Evolutionary conservation across 2,888 invertebrate species (phyloP).

Genomic region (Eilema caniola): DNA sequence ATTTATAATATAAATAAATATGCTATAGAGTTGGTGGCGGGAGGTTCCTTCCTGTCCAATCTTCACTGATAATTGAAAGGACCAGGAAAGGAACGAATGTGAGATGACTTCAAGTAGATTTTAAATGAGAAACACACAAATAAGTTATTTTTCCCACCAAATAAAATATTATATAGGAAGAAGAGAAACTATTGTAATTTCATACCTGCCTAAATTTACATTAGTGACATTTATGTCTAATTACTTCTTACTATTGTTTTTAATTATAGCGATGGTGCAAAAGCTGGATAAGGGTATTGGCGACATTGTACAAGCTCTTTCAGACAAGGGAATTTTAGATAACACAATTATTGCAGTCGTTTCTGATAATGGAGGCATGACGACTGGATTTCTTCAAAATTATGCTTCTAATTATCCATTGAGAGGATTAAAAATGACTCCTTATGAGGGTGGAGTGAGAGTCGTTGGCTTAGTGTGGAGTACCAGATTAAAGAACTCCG

Average conservation of each 20-base stretch:
- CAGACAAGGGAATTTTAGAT: constrained; percentile 89
- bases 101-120: no score
- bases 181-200: no score
- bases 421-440: constrained; percentile 91
- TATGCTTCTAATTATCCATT: constrained; percentile 93
- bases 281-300: constrained; percentile 95
- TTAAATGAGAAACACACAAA: no score
- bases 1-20: no score
- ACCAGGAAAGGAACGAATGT: no score
- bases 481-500: constrained; percentile 63
- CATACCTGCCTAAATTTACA: no score
- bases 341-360: constrained; percentile 95
- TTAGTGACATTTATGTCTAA: background rate
- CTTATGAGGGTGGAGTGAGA: constrained; percentile 95
- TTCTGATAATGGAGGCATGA: constrained; percentile 96
- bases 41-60: no score
- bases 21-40: no score
- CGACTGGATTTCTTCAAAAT: constrained; percentile 90
- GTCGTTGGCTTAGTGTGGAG: constrained; percentile 91
- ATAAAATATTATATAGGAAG: no score
- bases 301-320: constrained; percentile 90
- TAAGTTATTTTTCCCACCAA: no score
- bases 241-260: background rate
- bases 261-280: constrained; percentile 91
- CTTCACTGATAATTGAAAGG: no score